These are phyloP conservation scores for Erebia epiphron DNA, from an alignment of 2,888 invertebrate species.

Conservation along the genomic window DNA sequence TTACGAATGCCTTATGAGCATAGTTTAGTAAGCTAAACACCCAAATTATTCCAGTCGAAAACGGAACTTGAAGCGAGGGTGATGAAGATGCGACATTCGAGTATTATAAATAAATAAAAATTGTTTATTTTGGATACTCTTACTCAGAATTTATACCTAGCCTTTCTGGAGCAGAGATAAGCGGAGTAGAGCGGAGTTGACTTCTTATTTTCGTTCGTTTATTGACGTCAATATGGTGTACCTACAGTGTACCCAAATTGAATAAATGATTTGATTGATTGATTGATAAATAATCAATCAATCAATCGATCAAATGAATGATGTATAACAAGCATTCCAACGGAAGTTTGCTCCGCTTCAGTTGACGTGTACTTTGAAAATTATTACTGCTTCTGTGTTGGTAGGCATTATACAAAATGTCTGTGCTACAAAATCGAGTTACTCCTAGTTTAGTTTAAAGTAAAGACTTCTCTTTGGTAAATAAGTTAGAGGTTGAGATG, in stretches of 20 bases:
- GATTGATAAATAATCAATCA: no score
- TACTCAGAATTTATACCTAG: no score
- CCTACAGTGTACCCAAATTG: no score
- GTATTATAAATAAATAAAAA: conserved; percentile 30
- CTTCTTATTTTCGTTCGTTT: no score
- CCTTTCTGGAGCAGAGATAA: no score
- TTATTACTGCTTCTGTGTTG: conserved; percentile 32
- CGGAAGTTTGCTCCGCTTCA: no score
- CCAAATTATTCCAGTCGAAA: conserved; percentile 20
- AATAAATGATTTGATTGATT: no score
- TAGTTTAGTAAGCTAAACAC: conserved; percentile 32
- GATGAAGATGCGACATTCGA: conserved; percentile 22
- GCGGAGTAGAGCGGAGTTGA: no score
- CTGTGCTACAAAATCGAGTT: conserved; percentile 35
- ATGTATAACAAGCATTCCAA: no score
- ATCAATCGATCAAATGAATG: no score
- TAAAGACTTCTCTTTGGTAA: conserved; percentile 58
- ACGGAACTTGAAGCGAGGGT: conserved; percentile 10
- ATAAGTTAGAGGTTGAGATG: conserved; percentile 59
- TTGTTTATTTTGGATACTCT: conserved; percentile 35
- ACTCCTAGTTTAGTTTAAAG: conserved; percentile 55
- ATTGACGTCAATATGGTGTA: no score
- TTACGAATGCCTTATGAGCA: conserved; percentile 38
- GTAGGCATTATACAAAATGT: conserved; percentile 45
- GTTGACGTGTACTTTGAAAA: neutral